Conservation (phyloP, 2,888 invertebrate species). For the Agonopterix heracliana region DNA sequence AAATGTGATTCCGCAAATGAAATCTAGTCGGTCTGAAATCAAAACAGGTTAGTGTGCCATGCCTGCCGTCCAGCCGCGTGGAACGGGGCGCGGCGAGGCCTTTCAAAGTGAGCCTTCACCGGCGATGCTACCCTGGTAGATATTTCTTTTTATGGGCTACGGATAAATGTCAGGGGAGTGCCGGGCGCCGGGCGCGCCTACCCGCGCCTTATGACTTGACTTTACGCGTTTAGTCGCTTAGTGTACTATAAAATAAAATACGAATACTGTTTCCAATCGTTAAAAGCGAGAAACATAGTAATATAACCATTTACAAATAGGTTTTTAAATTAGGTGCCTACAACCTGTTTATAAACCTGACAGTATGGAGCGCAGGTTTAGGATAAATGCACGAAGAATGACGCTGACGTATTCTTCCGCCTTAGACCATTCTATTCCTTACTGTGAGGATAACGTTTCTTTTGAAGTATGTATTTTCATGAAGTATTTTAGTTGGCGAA, state of each 20-base stretch:
- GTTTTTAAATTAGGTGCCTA: too few species aligned
- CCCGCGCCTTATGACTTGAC: slow-evolving; percentile 43
- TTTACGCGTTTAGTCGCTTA: slow-evolving; percentile 28
- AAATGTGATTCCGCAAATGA: neutral
- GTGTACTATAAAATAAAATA: slow-evolving; percentile 20
- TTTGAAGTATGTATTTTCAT: too few species aligned
- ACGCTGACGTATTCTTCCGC: too few species aligned
- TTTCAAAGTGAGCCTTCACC: slow-evolving; percentile 51
- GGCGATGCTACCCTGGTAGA: slow-evolving; percentile 63
- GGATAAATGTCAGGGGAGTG: slow-evolving; percentile 72
- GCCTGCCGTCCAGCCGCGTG: slow-evolving; percentile 21
- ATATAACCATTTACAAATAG: too few species aligned
- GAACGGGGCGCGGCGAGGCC: slow-evolving; percentile 62
- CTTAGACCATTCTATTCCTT: too few species aligned
- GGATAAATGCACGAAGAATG: too few species aligned
- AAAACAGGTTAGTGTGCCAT: slow-evolving; percentile 61
- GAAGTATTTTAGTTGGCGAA: too few species aligned
- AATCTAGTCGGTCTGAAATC: slow-evolving; percentile 10
- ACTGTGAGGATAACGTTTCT: too few species aligned
- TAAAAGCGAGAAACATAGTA: slow-evolving; percentile 10
- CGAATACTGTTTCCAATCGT: slow-evolving; percentile 20
- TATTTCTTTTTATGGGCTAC: slow-evolving; percentile 73
- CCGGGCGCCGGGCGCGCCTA: slow-evolving; percentile 38
- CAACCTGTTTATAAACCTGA: too few species aligned
- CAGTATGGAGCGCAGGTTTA: too few species aligned